Evolutionary conservation across 2,797 vertebrate species (phyloP), one percentile per base, ranked within the genome.

Genomic region (Yasuhikotakia modesta): DNA sequence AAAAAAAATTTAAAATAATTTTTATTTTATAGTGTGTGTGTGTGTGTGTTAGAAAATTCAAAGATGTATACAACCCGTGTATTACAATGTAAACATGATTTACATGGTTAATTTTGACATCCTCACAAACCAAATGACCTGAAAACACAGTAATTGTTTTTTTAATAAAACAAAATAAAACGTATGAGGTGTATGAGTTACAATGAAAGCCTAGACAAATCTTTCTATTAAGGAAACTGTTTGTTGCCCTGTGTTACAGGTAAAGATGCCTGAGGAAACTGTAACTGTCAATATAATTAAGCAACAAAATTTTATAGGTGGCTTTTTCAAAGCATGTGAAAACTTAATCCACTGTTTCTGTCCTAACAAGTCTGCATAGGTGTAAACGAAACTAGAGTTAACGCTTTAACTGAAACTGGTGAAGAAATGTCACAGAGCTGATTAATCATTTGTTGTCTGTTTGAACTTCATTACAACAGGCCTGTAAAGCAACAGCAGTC

Each of bases 311-410:
- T 48, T 32, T 16, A 61, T 43, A 8, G 3, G 1, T 46, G 22
- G 43, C 5, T 24, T 32, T 63, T 43, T 63, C 13, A 63, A 63
- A 63, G 60, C 70, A 73, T 0, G 43, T 63, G 11, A 21, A 48
- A 61, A 13, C 17, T 45, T 50, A 45, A 58, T 57, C 16, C 27
- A 24, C 14, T 2, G 17, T 52, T 55, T 64, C 4, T 45, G 8
- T 14, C 22, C 2, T n/a, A 50, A 48, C 75, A 55, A 60, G 66
- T 80, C 80, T 46, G 13, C 46, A 17, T 61, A 32, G 13, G 39
- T 46, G 63, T 66, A 45, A 46, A 58, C 70, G 52, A 80, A 80
- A 74, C 74, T 78, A 6, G 52, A n/a, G 14, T 45, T 61, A 3
- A 45, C 22, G 2, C 2, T 19, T 53, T 30, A 27, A 60, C 2